Percentiles rank a stretch among this genome's conserved stretches.
Conservation (phyloP, 2,797 vertebrate species). For the Rhyacichthys aspro region DNA sequence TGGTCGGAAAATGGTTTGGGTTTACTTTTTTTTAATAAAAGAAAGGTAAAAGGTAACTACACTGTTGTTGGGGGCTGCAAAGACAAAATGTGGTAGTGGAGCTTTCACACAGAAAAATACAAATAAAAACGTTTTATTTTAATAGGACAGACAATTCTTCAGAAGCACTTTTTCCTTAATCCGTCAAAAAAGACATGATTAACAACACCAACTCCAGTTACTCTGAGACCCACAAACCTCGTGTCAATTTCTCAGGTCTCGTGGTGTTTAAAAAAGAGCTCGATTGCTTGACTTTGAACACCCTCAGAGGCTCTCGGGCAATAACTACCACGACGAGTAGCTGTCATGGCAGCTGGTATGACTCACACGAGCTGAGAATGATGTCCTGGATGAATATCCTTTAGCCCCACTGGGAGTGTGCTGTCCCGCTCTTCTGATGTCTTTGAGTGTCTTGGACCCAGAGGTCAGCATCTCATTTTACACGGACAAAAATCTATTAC, state of each 20-base stretch:
- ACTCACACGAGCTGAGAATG: slow-evolving; percentile 64
- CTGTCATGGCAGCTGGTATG: slow-evolving; percentile 60
- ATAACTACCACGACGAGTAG: slow-evolving; percentile 57
- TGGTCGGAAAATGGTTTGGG: too few relatives aligned
- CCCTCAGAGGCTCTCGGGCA: slow-evolving; percentile 54
- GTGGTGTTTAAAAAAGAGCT: slow-evolving; percentile 52
- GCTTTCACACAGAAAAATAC: too few relatives aligned
- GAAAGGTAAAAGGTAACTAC: too few relatives aligned
- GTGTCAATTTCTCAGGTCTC: slow-evolving; percentile 35
- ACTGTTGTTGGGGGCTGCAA: too few relatives aligned
- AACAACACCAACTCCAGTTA: slow-evolving; percentile 24
- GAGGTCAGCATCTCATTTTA: slow-evolving; percentile 84
- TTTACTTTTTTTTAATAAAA: too few relatives aligned
- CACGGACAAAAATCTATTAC: slow-evolving; percentile 84
- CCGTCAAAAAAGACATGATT: slow-evolving; percentile 39
- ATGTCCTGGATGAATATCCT: slow-evolving; percentile 77
- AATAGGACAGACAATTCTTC: neutral
- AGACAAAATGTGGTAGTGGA: too few relatives aligned
- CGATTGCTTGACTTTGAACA: slow-evolving; percentile 66
- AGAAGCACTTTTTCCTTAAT: slow-evolving; percentile 27
- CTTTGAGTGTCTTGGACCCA: slow-evolving; percentile 72
- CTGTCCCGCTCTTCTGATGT: slow-evolving; percentile 67
- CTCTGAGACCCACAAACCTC: slow-evolving; percentile 8
- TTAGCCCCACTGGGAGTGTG: slow-evolving; percentile 71
- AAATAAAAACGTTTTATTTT: too few relatives aligned